Evolutionary conservation across 2,888 invertebrate species (phyloP), one percentile per base, ranked within the genome.

Genomic region (Chrysolina oricalcia): DNA sequence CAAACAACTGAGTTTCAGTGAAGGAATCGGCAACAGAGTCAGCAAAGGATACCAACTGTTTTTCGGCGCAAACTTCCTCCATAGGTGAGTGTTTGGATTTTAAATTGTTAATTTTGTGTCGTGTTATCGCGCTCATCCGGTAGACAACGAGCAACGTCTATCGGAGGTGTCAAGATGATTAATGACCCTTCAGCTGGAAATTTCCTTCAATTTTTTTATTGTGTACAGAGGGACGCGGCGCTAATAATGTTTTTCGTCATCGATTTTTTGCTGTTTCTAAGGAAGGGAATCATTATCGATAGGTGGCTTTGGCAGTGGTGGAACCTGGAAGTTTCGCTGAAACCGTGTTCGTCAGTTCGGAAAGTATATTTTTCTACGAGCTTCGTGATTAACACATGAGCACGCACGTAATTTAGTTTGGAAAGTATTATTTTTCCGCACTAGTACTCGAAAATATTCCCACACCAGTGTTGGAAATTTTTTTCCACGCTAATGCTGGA

Each of bases 1-100:
- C 35, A 59, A 59, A 59, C 35, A 59, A 35, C 13, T 10, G 27
- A 27, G 59, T 59, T 59, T 27, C 6, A 27, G 35, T 59, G 59
- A 46, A 46, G 3, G 56, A 56, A 59, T 59, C 11, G 10, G n/a
- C n/a, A 27, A n/a, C 23, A 59, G 10, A 59, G 3, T 59, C n/a
- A 15, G 15, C 21, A 23, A 35, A 27, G 59, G 59, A 59, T 59
- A 59, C 0, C 2, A 19, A 2, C 50, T 2, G 10, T 19, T 43
- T 15, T 43, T 43, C 19, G 3, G n/a, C 50, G 2, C 50, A 59
- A 59, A n/a, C 59, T 17, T 35, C 59, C 59, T 59, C 8, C 23
- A n/a, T 23, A 35, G 59, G 59, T 59, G 35, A 59, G 59, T 59
- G 59, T 59, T 59, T 59, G 59, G 59, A 59, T 59, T 59, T 59